Conservation (phyloP, 2,888 invertebrate genomes). For the Osedax fenrisi region DNA sequence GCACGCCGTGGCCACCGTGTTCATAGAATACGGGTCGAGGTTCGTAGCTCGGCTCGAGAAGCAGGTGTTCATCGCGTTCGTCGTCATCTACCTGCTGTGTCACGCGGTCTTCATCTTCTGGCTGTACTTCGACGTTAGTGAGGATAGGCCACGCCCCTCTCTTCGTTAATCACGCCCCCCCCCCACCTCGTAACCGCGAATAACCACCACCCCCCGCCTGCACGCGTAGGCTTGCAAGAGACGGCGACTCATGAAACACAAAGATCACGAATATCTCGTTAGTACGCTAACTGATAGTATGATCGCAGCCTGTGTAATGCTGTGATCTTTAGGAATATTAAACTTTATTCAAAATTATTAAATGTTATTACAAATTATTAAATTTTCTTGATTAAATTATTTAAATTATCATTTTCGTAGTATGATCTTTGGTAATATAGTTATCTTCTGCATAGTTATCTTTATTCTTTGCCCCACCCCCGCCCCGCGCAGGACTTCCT, state of each 20-base stretch:
- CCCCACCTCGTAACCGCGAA: not conserved
- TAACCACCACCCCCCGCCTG: too few relatives aligned
- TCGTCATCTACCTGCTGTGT: constrained; percentile 44
- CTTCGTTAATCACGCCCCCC: not conserved
- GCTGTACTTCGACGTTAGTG: constrained; percentile 48
- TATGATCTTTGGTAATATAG: too few relatives aligned
- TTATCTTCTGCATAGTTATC: too few relatives aligned
- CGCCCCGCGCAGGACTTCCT: constrained; percentile 37
- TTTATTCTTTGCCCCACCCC: too few relatives aligned
- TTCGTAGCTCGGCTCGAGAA: constrained; percentile 39
- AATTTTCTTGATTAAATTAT: too few relatives aligned
- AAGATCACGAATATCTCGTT: constrained; percentile 48
- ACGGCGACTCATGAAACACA: constrained; percentile 45
- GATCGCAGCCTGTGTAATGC: too few relatives aligned
- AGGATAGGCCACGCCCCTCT: constrained; percentile 31
- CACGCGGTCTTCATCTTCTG: constrained; percentile 47
- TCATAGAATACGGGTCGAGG: constrained; percentile 29
- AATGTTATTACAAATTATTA: too few relatives aligned
- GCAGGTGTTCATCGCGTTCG: constrained; percentile 44
- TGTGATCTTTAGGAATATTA: too few relatives aligned
- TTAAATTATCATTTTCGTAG: too few relatives aligned
- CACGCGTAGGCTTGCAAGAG: constrained; percentile 48
- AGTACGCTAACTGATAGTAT: too few relatives aligned
- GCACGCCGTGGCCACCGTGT: constrained; percentile 43
- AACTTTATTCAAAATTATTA: too few relatives aligned